Conservation (phyloP, 2,113 vertebrate genomes). For the Phyllopteryx taeniolatus region DNA sequence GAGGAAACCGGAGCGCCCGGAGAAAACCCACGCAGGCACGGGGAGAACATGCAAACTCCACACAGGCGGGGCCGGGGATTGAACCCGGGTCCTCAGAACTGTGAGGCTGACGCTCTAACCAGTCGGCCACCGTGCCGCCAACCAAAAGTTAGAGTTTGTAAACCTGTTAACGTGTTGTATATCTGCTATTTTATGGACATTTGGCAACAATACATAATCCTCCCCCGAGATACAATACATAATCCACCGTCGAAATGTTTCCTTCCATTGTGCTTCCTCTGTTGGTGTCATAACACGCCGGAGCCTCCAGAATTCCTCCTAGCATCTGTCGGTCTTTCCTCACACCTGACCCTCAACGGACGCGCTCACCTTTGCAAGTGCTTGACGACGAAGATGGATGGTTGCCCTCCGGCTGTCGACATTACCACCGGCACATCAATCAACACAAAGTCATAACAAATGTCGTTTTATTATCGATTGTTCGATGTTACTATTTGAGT, state of each 20-base stretch:
- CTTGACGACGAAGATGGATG: background rate
- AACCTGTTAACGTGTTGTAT: background rate
- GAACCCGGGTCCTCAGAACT: too few relatives aligned
- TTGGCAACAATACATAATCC: background rate
- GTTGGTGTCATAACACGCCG: conserved; percentile 9
- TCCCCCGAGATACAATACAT: background rate
- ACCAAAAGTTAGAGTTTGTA: background rate
- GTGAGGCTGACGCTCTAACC: too few relatives aligned
- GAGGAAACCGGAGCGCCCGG: too few relatives aligned
- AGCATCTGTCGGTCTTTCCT: conserved; percentile 9
- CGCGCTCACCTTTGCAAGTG: background rate
- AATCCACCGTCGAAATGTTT: too few relatives aligned
- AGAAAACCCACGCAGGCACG: too few relatives aligned
- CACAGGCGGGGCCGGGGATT: too few relatives aligned
- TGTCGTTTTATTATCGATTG: background rate
- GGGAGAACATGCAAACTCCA: too few relatives aligned
- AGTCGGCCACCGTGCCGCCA: too few relatives aligned
- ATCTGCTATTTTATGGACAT: background rate
- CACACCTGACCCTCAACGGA: conserved; percentile 22
- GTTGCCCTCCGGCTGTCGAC: conserved; percentile 4
- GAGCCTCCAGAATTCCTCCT: conserved; percentile 16
- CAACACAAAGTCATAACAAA: background rate
- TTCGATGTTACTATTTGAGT: background rate
- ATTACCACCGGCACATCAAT: conserved; percentile 16
- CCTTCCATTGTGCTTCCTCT: background rate